Conservation (phyloP, 2,888 invertebrate species). For the Lithophane ornitopus region DNA sequence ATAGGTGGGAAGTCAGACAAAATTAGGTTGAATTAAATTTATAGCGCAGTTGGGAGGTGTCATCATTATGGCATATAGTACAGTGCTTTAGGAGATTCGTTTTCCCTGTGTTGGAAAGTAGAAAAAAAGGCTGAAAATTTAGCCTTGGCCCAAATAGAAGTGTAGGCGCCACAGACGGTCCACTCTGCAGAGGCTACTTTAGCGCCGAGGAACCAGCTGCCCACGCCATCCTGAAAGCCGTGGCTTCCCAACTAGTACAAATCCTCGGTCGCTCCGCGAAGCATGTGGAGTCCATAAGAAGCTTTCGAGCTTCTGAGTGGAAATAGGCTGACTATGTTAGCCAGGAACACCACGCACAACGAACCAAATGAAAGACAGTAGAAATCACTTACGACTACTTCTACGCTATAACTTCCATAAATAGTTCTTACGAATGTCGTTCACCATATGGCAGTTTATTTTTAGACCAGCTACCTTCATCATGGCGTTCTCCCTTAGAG, state of each 20-base stretch:
- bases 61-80: not conserved
- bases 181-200: not conserved
- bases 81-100: not conserved
- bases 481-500: not conserved
- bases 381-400: not conserved
- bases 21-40: not conserved
- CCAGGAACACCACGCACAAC: not conserved
- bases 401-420: not conserved
- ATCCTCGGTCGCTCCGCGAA: not conserved
- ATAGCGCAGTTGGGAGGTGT: not conserved
- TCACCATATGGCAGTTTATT: not conserved
- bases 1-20: not conserved
- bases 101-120: not conserved
- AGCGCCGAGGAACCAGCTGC: not conserved
- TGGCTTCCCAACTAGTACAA: not conserved
- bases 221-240: not conserved
- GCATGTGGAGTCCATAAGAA: not conserved
- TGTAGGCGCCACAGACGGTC: not conserved
- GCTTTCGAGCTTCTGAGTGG: not conserved
- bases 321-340: not conserved
- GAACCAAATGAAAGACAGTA: not conserved
- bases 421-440: not conserved
- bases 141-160: not conserved
- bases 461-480: not conserved
- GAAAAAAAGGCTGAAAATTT: not conserved